A percentile compares a stretch with the other conserved stretches of the same genome.
Evolutionary conservation across 2,797 vertebrate species (phyloP).

Genomic region (Melanogrammus aeglefinus): DNA sequence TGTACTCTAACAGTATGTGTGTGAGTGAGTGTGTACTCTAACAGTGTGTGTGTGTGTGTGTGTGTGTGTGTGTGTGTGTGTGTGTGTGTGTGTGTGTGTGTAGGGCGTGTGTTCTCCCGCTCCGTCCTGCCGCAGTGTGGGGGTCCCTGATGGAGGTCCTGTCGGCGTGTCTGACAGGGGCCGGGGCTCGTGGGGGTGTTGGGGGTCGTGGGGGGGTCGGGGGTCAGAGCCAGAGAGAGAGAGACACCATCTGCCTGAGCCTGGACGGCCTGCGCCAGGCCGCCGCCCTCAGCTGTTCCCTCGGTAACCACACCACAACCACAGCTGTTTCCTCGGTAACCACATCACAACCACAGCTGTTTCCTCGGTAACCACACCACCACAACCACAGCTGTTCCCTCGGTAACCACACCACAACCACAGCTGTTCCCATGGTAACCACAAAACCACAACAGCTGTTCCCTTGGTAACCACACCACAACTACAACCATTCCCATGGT

Average conservation of each 20-base stretch:
- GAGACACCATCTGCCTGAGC: slow-evolving; percentile 92
- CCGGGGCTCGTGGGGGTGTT: slow-evolving; percentile 75
- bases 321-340: neutral
- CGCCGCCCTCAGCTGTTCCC: slow-evolving; percentile 88
- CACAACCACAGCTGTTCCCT: neutral
- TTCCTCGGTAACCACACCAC: neutral
- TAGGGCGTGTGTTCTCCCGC: slow-evolving; percentile 88
- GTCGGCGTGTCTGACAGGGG: slow-evolving; percentile 83
- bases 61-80: slow-evolving; percentile 64
- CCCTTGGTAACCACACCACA: neutral
- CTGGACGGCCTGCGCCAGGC: slow-evolving; percentile 91
- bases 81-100: slow-evolving; percentile 4
- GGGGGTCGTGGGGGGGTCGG: slow-evolving; percentile 83
- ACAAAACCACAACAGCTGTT: neutral
- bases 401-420: neutral
- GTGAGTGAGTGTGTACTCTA: neutral
- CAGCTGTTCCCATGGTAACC: neutral
- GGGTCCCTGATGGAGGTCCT: slow-evolving; percentile 95
- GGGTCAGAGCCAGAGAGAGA: slow-evolving; percentile 91
- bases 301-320: slow-evolving; percentile 73
- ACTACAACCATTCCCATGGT: no score
- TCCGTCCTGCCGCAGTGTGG: slow-evolving; percentile 95
- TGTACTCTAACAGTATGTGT: neutral
- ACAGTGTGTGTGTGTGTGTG: no score
- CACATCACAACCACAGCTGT: neutral